Percentiles rank a stretch among this genome's conserved stretches.
Conservation (phyloP, 1,140 invertebrate species). For the Formica exsecta region DNA sequence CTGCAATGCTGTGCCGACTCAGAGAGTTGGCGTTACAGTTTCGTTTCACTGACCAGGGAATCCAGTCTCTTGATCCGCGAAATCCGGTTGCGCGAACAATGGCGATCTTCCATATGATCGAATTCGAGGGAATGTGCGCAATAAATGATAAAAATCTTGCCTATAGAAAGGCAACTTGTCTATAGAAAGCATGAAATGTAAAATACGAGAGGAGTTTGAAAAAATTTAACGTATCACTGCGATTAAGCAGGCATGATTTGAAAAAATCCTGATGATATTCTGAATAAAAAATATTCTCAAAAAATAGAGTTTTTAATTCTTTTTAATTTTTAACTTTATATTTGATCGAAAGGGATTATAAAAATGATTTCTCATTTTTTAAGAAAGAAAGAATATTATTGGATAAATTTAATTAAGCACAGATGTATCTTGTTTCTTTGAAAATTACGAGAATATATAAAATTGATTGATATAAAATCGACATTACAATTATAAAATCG, state of each 20-base stretch:
- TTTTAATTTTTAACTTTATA: not conserved
- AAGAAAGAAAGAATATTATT: not conserved
- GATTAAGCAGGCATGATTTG: not conserved
- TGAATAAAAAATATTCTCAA: not conserved
- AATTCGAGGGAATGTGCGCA: slow-evolving; percentile 1
- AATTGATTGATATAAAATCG: not conserved
- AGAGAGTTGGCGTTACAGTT: slow-evolving; percentile 66
- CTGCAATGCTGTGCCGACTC: slow-evolving; percentile 59
- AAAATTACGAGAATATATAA: not conserved
- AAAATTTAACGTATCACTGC: not conserved
- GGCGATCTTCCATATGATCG: slow-evolving; percentile 27
- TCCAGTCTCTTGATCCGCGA: slow-evolving; percentile 28
- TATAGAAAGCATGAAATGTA: not conserved
- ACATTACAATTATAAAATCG: not conserved
- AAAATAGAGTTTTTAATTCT: not conserved
- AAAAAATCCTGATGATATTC: not conserved
- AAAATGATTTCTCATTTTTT: not conserved
- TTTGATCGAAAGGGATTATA: not conserved
- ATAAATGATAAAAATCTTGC: slow-evolving; percentile 19
- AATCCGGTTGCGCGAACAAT: slow-evolving; percentile 49
- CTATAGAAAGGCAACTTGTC: not conserved
- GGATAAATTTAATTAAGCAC: not conserved
- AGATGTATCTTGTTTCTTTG: not conserved
- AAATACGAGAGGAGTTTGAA: not conserved
- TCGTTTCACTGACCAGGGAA: slow-evolving; percentile 65